These are phyloP conservation scores for Lophius piscatorius DNA, from an alignment of 2,113 vertebrate genomes.

Conservation along the genomic window DNA sequence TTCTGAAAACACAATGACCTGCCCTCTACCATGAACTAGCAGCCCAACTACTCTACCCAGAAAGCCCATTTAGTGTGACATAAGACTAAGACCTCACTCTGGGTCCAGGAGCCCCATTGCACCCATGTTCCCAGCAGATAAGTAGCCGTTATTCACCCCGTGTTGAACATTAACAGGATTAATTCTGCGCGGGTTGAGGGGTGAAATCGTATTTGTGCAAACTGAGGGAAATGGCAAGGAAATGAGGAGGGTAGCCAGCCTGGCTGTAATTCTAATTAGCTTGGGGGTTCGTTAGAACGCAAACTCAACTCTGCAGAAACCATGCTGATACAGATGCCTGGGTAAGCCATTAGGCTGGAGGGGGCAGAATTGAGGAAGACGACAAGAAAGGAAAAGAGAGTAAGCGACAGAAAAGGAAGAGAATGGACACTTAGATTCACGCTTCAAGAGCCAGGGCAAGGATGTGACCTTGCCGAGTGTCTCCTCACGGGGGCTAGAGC, in stretches of 20 bases:
- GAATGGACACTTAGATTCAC: constrained; percentile 60
- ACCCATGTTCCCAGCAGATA: constrained; percentile 67
- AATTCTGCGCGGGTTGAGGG: constrained; percentile 63
- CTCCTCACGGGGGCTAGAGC: constrained; percentile 66
- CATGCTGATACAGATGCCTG: constrained; percentile 54
- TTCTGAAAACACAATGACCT: constrained; percentile 19
- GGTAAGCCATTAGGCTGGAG: constrained; percentile 64
- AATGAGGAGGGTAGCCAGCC: constrained; percentile 59
- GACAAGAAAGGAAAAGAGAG: constrained; percentile 30
- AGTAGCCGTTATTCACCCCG: constrained; percentile 70
- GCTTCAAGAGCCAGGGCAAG: constrained; percentile 59
- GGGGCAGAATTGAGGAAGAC: constrained; percentile 37
- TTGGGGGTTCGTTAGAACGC: constrained; percentile 65
- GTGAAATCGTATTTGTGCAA: constrained; percentile 72
- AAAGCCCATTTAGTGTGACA: constrained; percentile 45
- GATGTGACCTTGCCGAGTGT: constrained; percentile 76
- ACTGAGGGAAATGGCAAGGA: constrained; percentile 54
- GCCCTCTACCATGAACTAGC: constrained; percentile 10
- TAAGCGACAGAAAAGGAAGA: constrained; percentile 21
- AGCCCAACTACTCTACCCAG: constrained; percentile 20
- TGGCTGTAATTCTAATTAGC: constrained; percentile 76
- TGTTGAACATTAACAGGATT: constrained; percentile 79
- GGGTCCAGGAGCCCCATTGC: constrained; percentile 40
- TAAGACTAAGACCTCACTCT: constrained; percentile 15
- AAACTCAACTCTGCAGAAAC: constrained; percentile 44